These are phyloP conservation scores for Rostratula benghalensis DNA, from an alignment of 2,113 vertebrate species.

Conservation along the genomic window DNA sequence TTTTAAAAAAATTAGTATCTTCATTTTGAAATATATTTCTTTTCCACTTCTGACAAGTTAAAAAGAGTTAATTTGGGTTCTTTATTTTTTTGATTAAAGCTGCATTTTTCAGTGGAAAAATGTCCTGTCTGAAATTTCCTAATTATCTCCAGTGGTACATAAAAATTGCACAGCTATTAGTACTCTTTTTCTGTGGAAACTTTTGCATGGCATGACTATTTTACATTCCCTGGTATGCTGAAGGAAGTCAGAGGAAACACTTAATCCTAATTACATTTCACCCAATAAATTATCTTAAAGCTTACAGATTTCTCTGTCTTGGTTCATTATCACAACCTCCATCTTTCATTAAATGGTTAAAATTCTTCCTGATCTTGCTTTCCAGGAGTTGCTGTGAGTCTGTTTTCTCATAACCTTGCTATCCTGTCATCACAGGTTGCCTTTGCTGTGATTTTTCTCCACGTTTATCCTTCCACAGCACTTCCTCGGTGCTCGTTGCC, in stretches of 20 bases:
- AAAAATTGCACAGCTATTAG: not conserved
- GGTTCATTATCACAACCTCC: not conserved
- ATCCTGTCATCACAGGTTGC: not conserved
- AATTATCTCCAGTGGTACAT: not conserved
- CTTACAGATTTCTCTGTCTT: not conserved
- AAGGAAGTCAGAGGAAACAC: not conserved
- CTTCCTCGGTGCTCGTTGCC: not conserved
- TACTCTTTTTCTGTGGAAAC: not conserved
- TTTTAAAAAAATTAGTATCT: not conserved
- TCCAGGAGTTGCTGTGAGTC: not conserved
- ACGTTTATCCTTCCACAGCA: not conserved
- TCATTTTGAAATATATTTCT: not conserved
- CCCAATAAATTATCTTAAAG: not conserved
- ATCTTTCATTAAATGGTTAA: not conserved
- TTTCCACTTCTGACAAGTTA: not conserved
- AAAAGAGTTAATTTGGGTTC: not conserved
- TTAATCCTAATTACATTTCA: not conserved
- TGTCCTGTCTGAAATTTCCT: not conserved
- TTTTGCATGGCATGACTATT: not conserved
- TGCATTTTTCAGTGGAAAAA: not conserved
- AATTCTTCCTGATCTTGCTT: not conserved
- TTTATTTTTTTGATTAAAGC: not conserved
- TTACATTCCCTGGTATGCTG: not conserved
- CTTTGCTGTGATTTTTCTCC: not conserved
- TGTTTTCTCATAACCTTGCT: not conserved